Conservation (phyloP, 2,113 vertebrate genomes). For the Labrus mixtus region DNA sequence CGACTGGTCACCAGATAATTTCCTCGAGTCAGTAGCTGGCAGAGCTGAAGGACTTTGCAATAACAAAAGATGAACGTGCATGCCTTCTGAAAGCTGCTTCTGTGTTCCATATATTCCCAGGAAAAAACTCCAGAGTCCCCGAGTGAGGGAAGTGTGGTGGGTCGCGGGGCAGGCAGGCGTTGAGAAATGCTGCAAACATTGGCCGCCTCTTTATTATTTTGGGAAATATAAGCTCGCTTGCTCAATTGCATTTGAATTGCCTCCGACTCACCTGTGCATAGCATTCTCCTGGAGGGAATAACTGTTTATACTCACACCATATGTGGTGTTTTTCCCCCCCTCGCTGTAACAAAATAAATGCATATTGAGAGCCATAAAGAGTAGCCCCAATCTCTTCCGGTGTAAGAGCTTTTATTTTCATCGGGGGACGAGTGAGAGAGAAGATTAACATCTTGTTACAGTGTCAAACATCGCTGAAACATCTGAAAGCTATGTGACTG, state of each 20-base stretch:
- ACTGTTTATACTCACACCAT: conserved; percentile 60
- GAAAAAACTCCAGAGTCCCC: conserved; percentile 53
- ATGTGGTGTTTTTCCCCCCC: conserved; percentile 47
- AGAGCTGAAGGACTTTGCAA: conserved; percentile 22
- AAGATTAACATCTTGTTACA: conserved; percentile 56
- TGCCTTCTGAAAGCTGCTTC: conserved; percentile 23
- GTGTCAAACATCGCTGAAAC: conserved; percentile 38
- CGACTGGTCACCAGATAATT: conserved; percentile 22
- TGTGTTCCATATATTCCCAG: conserved; percentile 46
- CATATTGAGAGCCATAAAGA: conserved; percentile 39
- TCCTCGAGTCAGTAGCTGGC: not conserved
- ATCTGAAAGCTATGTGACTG: conserved; percentile 46
- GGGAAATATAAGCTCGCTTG: conserved; percentile 61
- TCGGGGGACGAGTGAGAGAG: conserved; percentile 2
- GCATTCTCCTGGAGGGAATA: conserved; percentile 64
- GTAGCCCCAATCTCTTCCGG: conserved; percentile 2
- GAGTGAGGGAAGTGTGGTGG: conserved; percentile 23
- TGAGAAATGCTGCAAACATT: conserved; percentile 39
- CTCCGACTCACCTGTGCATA: conserved; percentile 68
- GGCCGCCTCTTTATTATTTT: conserved; percentile 68
- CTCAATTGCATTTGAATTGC: conserved; percentile 75
- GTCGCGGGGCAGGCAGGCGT: conserved; percentile 33
- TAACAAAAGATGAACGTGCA: conserved; percentile 50
- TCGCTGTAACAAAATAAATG: conserved; percentile 46
- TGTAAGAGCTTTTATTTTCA: conserved; percentile 36